A percentile compares a stretch with the other conserved stretches of the same genome.
phyloP scores from a whole-genome alignment of 2,888 invertebrate genomes.

The Andrena trimmerana region DNA sequence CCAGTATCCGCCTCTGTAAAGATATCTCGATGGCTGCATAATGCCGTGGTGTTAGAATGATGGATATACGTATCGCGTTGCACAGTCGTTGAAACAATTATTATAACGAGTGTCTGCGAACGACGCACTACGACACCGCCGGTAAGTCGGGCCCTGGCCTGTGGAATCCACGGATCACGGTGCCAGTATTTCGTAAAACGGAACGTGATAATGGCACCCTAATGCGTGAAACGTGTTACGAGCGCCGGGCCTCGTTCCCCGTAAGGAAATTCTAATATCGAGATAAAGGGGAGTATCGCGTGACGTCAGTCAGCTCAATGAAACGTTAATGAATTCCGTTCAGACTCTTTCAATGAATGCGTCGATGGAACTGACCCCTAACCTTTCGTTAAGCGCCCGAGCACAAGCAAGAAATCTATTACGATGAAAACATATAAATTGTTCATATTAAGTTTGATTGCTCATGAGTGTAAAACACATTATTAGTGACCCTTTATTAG shows the following conservation, averaged over 20 bases:
- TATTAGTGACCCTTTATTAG: not conserved
- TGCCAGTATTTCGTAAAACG: slow-evolving; percentile 47
- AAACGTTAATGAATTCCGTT: slow-evolving; percentile 6
- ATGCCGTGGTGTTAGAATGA: slow-evolving; percentile 68
- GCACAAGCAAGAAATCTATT: too few relatives aligned
- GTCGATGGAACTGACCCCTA: not conserved
- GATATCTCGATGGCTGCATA: slow-evolving; percentile 60
- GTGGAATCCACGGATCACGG: slow-evolving; percentile 35
- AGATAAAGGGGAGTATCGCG: not conserved
- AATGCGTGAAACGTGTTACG: slow-evolving; percentile 30
- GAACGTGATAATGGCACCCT: slow-evolving; percentile 30
- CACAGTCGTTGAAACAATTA: slow-evolving; percentile 68
- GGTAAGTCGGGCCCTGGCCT: slow-evolving; percentile 37
- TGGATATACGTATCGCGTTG: slow-evolving; percentile 50
- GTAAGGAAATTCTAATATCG: not conserved
- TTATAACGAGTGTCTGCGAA: slow-evolving; percentile 45
- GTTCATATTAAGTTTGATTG: too few relatives aligned
- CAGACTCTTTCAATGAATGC: not conserved
- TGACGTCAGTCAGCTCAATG: not conserved
- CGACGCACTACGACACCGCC: slow-evolving; percentile 19
- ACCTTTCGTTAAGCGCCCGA: not conserved
- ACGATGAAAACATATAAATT: too few relatives aligned
- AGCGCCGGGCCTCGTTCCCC: not conserved
- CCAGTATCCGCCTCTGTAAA: slow-evolving; percentile 48
- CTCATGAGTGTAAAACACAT: too few relatives aligned